phyloP scores from a whole-genome alignment of 2,113 vertebrate genomes.

The Bos indicus region DNA sequence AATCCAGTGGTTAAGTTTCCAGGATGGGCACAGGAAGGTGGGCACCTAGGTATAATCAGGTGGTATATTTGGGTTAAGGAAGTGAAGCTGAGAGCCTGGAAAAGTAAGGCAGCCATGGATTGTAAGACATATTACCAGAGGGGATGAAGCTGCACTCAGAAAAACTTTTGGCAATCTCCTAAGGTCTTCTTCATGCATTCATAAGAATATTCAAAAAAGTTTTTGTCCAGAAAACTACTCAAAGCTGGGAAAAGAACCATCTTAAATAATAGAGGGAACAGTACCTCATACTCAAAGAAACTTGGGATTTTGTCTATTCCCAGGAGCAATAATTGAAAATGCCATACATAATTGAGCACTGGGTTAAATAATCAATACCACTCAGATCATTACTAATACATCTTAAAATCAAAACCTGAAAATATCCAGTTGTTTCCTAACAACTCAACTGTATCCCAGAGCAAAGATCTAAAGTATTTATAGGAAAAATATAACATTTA shows the following conservation, averaged over 20 bases:
- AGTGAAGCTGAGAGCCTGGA: background rate
- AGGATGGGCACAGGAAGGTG: background rate
- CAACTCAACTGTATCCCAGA: background rate
- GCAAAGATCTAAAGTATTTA: background rate
- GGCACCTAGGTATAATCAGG: background rate
- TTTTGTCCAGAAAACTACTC: background rate
- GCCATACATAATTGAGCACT: background rate
- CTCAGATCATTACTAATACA: background rate
- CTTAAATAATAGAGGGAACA: background rate
- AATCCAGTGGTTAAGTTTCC: background rate
- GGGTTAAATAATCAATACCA: background rate
- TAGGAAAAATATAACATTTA: background rate
- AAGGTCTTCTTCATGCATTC: background rate
- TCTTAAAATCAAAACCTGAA: background rate
- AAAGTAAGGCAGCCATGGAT: background rate
- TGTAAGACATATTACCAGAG: background rate
- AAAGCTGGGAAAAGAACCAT: background rate
- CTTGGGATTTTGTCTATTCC: background rate
- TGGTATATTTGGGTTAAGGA: background rate
- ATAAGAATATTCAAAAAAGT: background rate
- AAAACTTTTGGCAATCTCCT: background rate
- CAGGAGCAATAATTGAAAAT: background rate
- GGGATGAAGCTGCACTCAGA: background rate
- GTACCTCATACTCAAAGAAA: background rate
- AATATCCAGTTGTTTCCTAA: background rate